These are phyloP conservation scores for Columba janthina DNA, from an alignment of 2,113 vertebrate genomes.

Conservation along the genomic window DNA sequence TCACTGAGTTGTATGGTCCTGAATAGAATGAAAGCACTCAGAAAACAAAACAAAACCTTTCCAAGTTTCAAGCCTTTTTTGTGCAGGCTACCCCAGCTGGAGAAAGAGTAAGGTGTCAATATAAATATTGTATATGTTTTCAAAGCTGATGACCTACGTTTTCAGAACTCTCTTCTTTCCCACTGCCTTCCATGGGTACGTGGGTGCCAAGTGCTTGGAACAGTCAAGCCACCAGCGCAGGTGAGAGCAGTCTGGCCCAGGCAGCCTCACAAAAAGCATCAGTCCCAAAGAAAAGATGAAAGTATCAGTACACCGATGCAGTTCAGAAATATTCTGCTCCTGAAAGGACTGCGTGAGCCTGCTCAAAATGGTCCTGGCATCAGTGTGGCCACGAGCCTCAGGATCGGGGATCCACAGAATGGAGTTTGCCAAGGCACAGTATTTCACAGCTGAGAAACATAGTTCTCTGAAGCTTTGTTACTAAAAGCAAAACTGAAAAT, in stretches of 20 bases:
- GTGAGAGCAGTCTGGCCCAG: not conserved
- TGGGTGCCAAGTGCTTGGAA: not conserved
- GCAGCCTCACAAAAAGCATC: not conserved
- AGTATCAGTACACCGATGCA: not conserved
- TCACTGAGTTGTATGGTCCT: not conserved
- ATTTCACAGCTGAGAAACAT: not conserved
- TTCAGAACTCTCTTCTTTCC: not conserved
- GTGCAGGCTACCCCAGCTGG: not conserved
- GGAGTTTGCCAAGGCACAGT: not conserved
- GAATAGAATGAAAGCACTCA: constrained; percentile 3
- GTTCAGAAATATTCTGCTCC: not conserved
- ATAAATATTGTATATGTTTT: not conserved
- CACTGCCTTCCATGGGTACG: not conserved
- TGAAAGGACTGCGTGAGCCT: not conserved
- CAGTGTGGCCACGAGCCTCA: not conserved
- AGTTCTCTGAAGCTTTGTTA: not conserved
- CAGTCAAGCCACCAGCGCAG: not conserved
- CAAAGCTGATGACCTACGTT: not conserved
- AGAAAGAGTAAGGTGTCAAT: not conserved
- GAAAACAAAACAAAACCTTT: not conserved
- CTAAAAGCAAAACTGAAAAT: not conserved
- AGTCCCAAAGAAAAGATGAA: not conserved
- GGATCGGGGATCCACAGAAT: not conserved
- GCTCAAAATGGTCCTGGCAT: not conserved
- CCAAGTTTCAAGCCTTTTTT: constrained; percentile 17